phyloP scores from a whole-genome alignment of 2,888 invertebrate genomes.

The Cryptophagus acutangulus region DNA sequence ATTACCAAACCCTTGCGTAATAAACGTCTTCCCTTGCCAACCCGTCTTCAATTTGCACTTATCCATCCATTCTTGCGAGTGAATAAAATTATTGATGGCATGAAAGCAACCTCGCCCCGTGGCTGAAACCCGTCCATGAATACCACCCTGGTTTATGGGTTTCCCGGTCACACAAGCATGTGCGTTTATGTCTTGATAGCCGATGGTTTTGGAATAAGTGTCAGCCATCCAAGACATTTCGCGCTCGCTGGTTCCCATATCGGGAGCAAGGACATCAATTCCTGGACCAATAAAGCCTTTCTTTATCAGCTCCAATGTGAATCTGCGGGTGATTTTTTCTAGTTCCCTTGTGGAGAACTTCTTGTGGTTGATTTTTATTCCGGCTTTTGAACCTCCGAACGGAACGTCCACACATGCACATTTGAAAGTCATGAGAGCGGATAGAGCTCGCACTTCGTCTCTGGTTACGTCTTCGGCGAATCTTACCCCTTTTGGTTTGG shows the following conservation, averaged over 20 bases:
- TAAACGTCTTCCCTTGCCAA: conserved; percentile 92
- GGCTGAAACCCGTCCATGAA: conserved; percentile 95
- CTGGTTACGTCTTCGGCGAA: conserved; percentile 87
- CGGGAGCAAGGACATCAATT: conserved; percentile 99
- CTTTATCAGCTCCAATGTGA: conserved; percentile 93
- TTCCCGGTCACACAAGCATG: conserved; percentile 97
- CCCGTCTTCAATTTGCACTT: conserved; percentile 87
- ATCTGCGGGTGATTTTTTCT: conserved; percentile 93
- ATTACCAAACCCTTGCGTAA: conserved; percentile 95
- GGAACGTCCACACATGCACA: conserved; percentile 98
- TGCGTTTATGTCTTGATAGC: conserved; percentile 89
- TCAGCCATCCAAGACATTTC: conserved; percentile 99
- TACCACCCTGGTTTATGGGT: conserved; percentile 94
- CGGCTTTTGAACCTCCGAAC: conserved; percentile 96
- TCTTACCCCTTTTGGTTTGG: conserved; percentile 73
- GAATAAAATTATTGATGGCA: conserved; percentile 89
- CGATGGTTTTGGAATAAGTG: conserved; percentile 93
- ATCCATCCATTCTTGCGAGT: conserved; percentile 92
- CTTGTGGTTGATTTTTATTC: conserved; percentile 91
- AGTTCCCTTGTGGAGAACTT: conserved; percentile 87
- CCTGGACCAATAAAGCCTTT: conserved; percentile 97
- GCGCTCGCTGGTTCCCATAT: conserved; percentile 95
- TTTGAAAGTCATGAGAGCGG: conserved; percentile 98
- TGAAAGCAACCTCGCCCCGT: conserved; percentile 95
- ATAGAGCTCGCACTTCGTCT: conserved; percentile 93